Evolutionary conservation across 2,113 vertebrate species (phyloP), one percentile per base, ranked within the genome.

Genomic region (Syrmaticus mikado): DNA sequence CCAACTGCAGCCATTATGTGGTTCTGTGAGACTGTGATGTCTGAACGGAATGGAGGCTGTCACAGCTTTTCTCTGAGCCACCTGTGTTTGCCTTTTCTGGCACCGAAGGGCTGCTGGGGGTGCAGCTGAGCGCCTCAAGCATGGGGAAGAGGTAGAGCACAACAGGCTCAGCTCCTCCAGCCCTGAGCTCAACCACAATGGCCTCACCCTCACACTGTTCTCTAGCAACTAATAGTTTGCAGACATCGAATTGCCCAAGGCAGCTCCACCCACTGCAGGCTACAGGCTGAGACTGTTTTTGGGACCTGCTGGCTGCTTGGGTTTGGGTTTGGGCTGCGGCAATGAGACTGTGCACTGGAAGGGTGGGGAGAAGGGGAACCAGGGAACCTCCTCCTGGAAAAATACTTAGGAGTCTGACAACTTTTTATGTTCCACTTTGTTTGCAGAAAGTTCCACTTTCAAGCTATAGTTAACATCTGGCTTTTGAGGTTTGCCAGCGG

Each of bases 371-470:
- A 41, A 14, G 12, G 40, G 32, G 21, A 90, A 28, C 10, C 58
- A 58, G 53, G 65, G n/a, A 19, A 75, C 18, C 27, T 86, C 24
- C 2, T 34, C 53, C 70, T 78, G 76, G 45, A 82, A 58, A 46
- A 28, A 13, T 4, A 7, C 50, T 61, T 55, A 65, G 74, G 40
- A 52, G 53, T 67, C 48, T 11, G 84, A 41, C 16, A 32, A 36
- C 17, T 88, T 92, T 96, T 88, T 81, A 30, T 55, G 36, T 78
- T 92, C 52, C 77, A 53, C 70, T 92, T 78, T 93, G 76, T 81
- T 82, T 74, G 72, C 60, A 55, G 34, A 30, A 83, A 77, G n/a
- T 80, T 93, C 46, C 6, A 15, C 66, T 86, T 84, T 30, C 38
- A 58, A 4, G 19, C 46, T 72, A 41, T 85, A 41, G 38, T 92